A percentile compares a stretch with the other conserved stretches of the same genome.
These are phyloP conservation scores for Pelusios castaneus DNA, from an alignment of 2,113 vertebrate genomes.

Conservation along the genomic window DNA sequence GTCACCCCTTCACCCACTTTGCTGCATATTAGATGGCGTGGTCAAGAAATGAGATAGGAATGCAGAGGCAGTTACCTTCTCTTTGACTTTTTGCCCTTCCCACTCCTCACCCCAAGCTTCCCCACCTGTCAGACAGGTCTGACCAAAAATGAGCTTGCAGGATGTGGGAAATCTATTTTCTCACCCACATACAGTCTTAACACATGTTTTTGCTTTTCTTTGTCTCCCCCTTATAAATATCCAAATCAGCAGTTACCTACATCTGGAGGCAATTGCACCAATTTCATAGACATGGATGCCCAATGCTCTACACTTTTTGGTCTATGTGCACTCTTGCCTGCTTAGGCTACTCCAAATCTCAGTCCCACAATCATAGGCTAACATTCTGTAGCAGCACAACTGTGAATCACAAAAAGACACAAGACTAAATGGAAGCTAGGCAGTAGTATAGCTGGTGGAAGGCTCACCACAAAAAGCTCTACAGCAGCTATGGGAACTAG, in stretches of 20 bases:
- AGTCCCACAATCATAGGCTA: not conserved
- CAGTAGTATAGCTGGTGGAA: not conserved
- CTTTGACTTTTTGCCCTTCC: not conserved
- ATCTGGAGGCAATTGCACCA: not conserved
- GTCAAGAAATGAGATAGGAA: not conserved
- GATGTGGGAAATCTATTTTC: not conserved
- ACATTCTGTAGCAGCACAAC: not conserved
- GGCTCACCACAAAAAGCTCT: not conserved
- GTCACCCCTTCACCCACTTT: not conserved
- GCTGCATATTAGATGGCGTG: not conserved
- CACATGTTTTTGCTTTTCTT: not conserved
- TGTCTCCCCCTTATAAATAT: conserved; percentile 1
- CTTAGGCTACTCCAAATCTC: not conserved
- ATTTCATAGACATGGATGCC: not conserved
- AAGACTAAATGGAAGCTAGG: not conserved
- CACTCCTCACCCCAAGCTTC: not conserved
- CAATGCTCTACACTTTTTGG: not conserved
- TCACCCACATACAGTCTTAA: not conserved
- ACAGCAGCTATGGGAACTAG: not conserved
- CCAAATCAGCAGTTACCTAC: conserved; percentile 25
- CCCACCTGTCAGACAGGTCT: rapidly evolving
- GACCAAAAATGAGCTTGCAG: not conserved
- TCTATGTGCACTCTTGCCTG: not conserved
- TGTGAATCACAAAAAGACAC: not conserved
- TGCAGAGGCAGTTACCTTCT: not conserved